Conservation (phyloP, 2,888 invertebrate genomes). For the Sinopyrophorus schimmeli region DNA sequence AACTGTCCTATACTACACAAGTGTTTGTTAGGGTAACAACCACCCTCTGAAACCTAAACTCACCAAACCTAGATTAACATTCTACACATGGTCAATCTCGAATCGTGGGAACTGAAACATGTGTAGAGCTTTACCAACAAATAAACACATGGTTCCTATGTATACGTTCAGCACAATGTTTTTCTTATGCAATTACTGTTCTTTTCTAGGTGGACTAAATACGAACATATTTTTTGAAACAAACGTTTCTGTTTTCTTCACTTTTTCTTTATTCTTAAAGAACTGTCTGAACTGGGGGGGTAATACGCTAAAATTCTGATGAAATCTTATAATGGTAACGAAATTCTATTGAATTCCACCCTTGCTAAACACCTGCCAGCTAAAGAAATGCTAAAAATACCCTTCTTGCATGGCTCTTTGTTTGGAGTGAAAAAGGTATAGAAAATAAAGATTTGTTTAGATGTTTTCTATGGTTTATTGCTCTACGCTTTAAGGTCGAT, state of each 20-base stretch:
- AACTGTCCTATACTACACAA: conserved; percentile 37
- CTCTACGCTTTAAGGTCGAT: conserved; percentile 1
- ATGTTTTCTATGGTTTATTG: conserved; percentile 14
- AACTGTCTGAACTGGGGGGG: too few relatives aligned
- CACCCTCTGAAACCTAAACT: conserved; percentile 44
- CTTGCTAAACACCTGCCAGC: conserved; percentile 27
- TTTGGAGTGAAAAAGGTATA: conserved; percentile 29
- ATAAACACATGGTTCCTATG: conserved; percentile 42
- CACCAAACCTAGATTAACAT: conserved; percentile 43
- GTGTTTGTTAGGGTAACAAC: conserved; percentile 47
- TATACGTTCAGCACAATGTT: too few relatives aligned
- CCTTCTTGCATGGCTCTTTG: conserved; percentile 25
- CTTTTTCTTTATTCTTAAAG: neutral
- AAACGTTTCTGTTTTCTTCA: conserved; percentile 6
- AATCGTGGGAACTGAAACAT: conserved; percentile 51
- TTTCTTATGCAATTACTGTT: too few relatives aligned
- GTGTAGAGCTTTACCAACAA: conserved; percentile 46
- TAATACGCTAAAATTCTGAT: too few relatives aligned
- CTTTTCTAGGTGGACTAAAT: too few relatives aligned
- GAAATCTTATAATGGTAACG: conserved; percentile 19
- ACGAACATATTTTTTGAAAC: too few relatives aligned
- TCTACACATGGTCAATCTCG: conserved; percentile 46
- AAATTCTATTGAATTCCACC: conserved; percentile 24
- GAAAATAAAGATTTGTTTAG: conserved; percentile 13
- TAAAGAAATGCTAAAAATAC: conserved; percentile 25